phyloP scores from a whole-genome alignment of 2,888 invertebrate species.

The Neoscelio sp. region DNA sequence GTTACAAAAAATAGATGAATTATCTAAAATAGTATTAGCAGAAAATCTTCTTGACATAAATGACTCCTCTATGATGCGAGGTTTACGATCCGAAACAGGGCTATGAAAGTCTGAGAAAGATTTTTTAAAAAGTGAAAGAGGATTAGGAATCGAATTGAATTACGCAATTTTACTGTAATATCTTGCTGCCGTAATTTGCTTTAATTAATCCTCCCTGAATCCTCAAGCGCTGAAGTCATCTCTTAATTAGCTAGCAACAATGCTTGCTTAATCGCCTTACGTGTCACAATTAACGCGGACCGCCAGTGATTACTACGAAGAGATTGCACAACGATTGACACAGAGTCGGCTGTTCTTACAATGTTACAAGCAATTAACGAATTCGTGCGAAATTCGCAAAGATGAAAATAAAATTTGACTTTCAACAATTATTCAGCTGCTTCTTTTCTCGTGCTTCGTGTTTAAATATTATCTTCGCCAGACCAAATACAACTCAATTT shows the following conservation, averaged over 20 bases:
- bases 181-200: conserved; percentile 74
- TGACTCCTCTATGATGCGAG: neutral
- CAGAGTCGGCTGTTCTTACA: conserved; percentile 30
- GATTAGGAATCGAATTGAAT: conserved; percentile 69
- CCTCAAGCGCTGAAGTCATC: conserved; percentile 75
- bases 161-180: conserved; percentile 69
- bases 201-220: conserved; percentile 76
- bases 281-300: conserved; percentile 79
- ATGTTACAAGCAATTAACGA: conserved; percentile 59
- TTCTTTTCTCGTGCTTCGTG: conserved; percentile 19
- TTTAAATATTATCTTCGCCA: conserved; percentile 20
- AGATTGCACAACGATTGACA: conserved; percentile 71
- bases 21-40: no score
- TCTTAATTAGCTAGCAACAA: conserved; percentile 80
- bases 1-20: no score
- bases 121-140: conserved; percentile 52
- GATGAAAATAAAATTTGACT: conserved; percentile 55
- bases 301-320: conserved; percentile 72
- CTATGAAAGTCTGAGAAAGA: conserved; percentile 15
- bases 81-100: no score
- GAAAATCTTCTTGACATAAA: neutral
- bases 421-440: conserved; percentile 25
- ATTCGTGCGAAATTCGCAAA: conserved; percentile 54
- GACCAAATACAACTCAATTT: conserved; percentile 44
- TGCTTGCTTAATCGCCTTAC: conserved; percentile 79